Percentiles rank a stretch among this genome's conserved stretches.
Evolutionary conservation across 2,888 invertebrate genomes (phyloP).

Genomic region (Autographa gamma): DNA sequence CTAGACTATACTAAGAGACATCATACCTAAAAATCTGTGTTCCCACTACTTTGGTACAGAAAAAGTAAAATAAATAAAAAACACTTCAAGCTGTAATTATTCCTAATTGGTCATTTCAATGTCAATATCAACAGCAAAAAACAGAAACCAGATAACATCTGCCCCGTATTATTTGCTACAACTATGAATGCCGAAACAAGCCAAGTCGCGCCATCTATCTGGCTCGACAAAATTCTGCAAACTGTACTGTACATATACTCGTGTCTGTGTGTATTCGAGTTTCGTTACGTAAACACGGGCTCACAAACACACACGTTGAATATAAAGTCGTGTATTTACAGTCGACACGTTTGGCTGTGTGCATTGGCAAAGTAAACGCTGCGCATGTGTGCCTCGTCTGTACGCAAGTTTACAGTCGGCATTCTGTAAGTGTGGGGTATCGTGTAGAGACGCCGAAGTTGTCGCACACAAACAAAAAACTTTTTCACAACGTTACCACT

Average conservation of each 20-base stretch:
- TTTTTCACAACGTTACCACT: conserved; percentile 71
- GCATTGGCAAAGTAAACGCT: conserved; percentile 44
- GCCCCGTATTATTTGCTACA: conserved; percentile 17
- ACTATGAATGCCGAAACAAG: conserved; percentile 24
- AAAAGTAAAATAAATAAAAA: conserved; percentile 9
- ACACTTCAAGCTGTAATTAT: conserved; percentile 26
- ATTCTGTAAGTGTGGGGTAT: conserved; percentile 61
- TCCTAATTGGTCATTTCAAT: conserved; percentile 43
- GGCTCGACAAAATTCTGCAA: conserved; percentile 48
- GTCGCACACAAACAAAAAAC: conserved; percentile 70
- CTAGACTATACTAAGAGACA: background rate
- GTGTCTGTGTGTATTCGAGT: conserved; percentile 57
- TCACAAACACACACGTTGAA: conserved; percentile 59
- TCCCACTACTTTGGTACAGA: background rate
- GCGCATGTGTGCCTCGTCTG: conserved; percentile 63
- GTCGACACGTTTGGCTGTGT: conserved; percentile 47
- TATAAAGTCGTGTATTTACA: conserved; percentile 56
- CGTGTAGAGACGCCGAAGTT: conserved; percentile 61
- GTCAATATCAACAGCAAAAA: conserved; percentile 37
- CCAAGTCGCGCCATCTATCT: conserved; percentile 76
- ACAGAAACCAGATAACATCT: conserved; percentile 40
- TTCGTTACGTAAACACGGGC: conserved; percentile 58
- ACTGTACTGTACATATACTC: conserved; percentile 56
- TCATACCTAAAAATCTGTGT: background rate
- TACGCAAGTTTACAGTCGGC: conserved; percentile 60